phyloP scores from a whole-genome alignment of 2,888 invertebrate genomes.

The Drosophila aldrichi region DNA sequence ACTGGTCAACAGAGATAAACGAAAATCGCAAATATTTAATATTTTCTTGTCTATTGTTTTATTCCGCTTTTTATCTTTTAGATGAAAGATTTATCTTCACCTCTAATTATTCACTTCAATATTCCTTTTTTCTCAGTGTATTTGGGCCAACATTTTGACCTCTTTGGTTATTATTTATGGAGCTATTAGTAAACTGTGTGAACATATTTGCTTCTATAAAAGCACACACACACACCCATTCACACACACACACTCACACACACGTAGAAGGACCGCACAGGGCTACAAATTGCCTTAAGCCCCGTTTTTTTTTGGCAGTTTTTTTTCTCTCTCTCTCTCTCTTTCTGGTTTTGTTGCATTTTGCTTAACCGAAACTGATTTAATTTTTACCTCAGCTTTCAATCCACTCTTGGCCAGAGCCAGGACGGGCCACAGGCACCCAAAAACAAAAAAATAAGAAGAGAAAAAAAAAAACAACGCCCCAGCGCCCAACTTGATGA shows the following conservation, averaged over 20 bases:
- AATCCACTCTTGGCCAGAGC: conserved; percentile 52
- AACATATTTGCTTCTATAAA: conserved; percentile 74
- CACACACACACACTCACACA: conserved; percentile 24
- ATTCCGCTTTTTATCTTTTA: no score
- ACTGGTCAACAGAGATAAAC: no score
- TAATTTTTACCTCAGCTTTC: conserved; percentile 68
- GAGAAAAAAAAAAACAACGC: conserved; percentile 55
- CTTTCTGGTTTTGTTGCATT: conserved; percentile 38
- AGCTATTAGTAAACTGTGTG: conserved; percentile 83
- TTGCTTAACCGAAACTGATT: conserved; percentile 77
- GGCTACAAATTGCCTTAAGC: conserved; percentile 80
- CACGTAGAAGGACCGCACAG: conserved; percentile 74
- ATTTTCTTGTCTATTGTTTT: no score
- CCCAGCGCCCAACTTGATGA: conserved; percentile 82
- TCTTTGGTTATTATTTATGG: conserved; percentile 84
- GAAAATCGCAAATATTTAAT: no score
- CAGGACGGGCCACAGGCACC: conserved; percentile 37
- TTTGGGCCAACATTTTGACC: conserved; percentile 60
- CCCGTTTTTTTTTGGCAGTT: conserved; percentile 41
- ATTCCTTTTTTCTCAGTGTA: conserved; percentile 48
- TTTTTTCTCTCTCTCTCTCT: conserved; percentile 7
- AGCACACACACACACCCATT: conserved; percentile 20
- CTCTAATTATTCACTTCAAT: not conserved
- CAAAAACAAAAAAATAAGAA: conserved; percentile 23
- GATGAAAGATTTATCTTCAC: not conserved